Conservation (phyloP, 2,797 vertebrate genomes). For the Ciconia nigra region DNA sequence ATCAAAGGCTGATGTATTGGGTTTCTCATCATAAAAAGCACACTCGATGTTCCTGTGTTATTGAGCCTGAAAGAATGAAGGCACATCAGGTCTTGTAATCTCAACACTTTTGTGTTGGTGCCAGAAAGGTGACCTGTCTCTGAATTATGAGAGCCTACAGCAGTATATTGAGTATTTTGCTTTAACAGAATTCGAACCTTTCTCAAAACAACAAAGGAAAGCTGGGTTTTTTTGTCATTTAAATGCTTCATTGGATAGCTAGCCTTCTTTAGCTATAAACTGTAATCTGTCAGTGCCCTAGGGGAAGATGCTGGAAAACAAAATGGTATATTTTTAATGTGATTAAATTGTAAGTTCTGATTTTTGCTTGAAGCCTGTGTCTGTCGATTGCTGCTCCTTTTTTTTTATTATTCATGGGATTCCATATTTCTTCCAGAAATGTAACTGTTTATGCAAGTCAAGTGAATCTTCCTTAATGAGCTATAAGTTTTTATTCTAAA, state of each 20-base stretch:
- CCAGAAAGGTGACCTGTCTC: not conserved
- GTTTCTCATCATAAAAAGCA: not conserved
- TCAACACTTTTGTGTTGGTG: not conserved
- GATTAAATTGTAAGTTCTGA: conserved; percentile 42
- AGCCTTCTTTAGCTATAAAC: conserved; percentile 20
- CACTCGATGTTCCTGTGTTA: not conserved
- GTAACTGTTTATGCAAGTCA: conserved; percentile 76
- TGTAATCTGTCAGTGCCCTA: conserved; percentile 58
- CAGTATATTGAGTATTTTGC: not conserved
- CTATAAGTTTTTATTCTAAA: conserved; percentile 70
- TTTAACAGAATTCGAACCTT: not conserved
- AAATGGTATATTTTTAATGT: conserved; percentile 62
- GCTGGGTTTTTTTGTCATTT: not conserved
- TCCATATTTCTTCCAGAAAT: conserved; percentile 73
- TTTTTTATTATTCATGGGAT: conserved; percentile 53
- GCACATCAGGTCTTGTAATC: not conserved
- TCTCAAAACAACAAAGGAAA: not conserved
- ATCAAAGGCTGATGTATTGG: not conserved
- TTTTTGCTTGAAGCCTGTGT: conserved; percentile 75
- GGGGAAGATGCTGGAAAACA: conserved; percentile 69
- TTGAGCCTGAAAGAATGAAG: not conserved
- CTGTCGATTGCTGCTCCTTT: conserved; percentile 68
- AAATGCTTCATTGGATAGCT: not conserved
- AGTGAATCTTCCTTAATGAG: conserved; percentile 69
- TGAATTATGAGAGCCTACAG: not conserved